A percentile compares a stretch with the other conserved stretches of the same genome.
Conservation (phyloP, 2,888 invertebrate genomes). For the Apotomis capreana region DNA sequence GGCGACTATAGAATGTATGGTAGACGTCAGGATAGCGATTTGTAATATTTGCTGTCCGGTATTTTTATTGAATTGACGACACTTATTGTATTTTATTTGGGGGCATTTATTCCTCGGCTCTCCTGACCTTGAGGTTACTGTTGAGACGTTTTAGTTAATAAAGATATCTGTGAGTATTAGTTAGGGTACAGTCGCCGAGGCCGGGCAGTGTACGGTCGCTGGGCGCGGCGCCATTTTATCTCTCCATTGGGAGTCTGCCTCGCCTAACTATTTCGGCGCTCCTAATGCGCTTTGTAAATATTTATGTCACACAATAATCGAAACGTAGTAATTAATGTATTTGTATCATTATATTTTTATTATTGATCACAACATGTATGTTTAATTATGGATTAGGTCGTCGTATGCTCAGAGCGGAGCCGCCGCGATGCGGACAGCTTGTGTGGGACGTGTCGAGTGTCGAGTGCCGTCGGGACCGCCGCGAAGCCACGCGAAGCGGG, state of each 20-base stretch:
- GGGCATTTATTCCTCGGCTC: conserved; percentile 75
- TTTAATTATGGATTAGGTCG: conserved; percentile 66
- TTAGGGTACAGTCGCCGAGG: conserved; percentile 44
- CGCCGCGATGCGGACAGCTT: conserved; percentile 42
- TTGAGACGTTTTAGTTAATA: conserved; percentile 78
- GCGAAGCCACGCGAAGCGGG: conserved; percentile 49
- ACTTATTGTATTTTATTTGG: conserved; percentile 66
- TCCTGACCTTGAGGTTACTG: conserved; percentile 68
- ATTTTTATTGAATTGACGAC: conserved; percentile 76
- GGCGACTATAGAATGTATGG: conserved; percentile 54
- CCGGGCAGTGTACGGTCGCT: conserved; percentile 34
- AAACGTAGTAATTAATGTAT: conserved; percentile 82
- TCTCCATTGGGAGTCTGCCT: conserved; percentile 69
- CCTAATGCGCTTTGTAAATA: conserved; percentile 81
- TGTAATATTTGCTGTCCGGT: conserved; percentile 60
- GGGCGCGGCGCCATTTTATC: conserved; percentile 54
- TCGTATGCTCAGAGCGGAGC: conserved; percentile 61
- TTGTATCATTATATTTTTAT: conserved; percentile 84
- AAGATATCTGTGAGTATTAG: conserved; percentile 63
- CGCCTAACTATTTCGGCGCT: conserved; percentile 76
- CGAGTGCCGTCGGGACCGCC: conserved; percentile 44
- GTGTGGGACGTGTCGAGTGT: conserved; percentile 40
- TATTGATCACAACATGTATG: conserved; percentile 81
- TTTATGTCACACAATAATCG: conserved; percentile 83
- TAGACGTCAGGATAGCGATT: conserved; percentile 69